These are phyloP conservation scores for Patella depressa DNA, from an alignment of 2,888 invertebrate species.

Conservation along the genomic window DNA sequence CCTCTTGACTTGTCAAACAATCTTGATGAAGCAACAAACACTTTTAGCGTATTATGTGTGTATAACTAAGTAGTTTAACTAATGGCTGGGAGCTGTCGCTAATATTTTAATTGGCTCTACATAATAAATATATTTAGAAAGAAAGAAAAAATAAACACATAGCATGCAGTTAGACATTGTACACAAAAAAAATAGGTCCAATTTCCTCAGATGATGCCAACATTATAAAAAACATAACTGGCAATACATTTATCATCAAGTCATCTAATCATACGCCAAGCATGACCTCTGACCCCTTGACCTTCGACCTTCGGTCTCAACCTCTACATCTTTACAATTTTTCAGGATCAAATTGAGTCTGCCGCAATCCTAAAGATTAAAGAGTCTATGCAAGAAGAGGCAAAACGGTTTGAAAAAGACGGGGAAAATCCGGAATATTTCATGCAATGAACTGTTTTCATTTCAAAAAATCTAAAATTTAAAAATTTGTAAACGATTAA, in stretches of 20 bases:
- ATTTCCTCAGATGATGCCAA: too few species aligned
- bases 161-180: too few species aligned
- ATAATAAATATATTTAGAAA: too few species aligned
- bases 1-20: slow-evolving; percentile 48
- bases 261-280: not conserved
- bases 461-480: slow-evolving; percentile 1
- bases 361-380: slow-evolving; percentile 99
- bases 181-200: too few species aligned
- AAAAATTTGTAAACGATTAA: not conserved
- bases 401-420: slow-evolving; percentile 82
- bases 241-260: not conserved
- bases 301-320: slow-evolving; percentile 18
- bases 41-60: not conserved
- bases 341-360: slow-evolving; percentile 86
- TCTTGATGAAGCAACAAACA: slow-evolving; percentile 45
- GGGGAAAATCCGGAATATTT: slow-evolving; percentile 61
- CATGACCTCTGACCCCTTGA: not conserved
- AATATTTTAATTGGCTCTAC: too few species aligned
- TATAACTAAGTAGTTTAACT: not conserved
- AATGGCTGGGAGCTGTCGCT: not conserved
- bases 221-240: not conserved
- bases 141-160: too few species aligned
- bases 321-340: slow-evolving; percentile 36
- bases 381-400: slow-evolving; percentile 99
- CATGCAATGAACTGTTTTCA: slow-evolving; percentile 56